Conservation (phyloP, 1,140 invertebrate genomes). For the Centruroides vittatus region DNA sequence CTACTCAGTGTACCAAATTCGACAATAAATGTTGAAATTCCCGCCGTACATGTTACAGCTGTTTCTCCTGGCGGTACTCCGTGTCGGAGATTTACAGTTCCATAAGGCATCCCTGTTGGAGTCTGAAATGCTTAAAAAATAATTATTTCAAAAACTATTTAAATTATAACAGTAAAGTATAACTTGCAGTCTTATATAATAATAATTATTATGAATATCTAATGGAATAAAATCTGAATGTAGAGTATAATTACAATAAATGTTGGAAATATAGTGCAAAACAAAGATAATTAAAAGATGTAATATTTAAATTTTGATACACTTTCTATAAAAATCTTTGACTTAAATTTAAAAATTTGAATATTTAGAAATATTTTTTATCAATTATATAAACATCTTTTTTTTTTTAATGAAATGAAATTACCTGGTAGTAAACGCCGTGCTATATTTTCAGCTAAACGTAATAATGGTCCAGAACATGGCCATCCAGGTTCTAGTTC, state of each 20-base stretch:
- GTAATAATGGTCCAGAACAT: slow-evolving; percentile 83
- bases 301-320: too few relatives aligned
- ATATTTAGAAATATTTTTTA: too few relatives aligned
- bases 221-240: too few relatives aligned
- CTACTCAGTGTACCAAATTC: slow-evolving; percentile 93
- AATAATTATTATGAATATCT: too few relatives aligned
- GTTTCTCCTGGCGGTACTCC: slow-evolving; percentile 92
- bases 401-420: background rate
- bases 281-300: too few relatives aligned
- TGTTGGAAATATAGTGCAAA: too few relatives aligned
- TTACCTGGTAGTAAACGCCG: slow-evolving; percentile 60
- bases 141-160: background rate
- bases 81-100: slow-evolving; percentile 79
- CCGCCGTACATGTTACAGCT: slow-evolving; percentile 91
- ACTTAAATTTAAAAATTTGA: too few relatives aligned
- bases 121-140: slow-evolving; percentile 38
- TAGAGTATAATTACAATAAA: too few relatives aligned
- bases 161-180: too few relatives aligned
- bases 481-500: slow-evolving; percentile 88
- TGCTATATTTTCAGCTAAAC: slow-evolving; percentile 87
- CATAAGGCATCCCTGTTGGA: slow-evolving; percentile 88
- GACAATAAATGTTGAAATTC: slow-evolving; percentile 87
- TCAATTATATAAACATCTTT: too few relatives aligned
- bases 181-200: too few relatives aligned
- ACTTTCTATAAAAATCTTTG: too few relatives aligned